phyloP scores from a whole-genome alignment of 2,113 vertebrate genomes.

The Ginglymostoma cirratum region DNA sequence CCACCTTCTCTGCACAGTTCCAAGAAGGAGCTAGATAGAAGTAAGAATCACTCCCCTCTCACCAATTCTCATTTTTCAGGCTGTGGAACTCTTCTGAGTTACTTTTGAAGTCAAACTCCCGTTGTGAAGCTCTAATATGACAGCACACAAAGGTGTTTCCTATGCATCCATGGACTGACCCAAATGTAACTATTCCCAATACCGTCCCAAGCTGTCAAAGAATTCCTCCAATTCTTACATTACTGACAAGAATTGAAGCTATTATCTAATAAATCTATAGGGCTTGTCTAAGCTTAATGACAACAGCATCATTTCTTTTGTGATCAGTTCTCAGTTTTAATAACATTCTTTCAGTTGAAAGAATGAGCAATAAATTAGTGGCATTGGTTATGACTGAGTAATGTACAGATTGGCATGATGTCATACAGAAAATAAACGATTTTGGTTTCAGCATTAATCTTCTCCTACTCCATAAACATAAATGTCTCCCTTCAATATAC shows the following conservation, averaged over 20 bases:
- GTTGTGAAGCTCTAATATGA: background rate
- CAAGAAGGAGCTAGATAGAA: background rate
- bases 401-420: background rate
- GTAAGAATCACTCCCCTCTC: background rate
- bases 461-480: background rate
- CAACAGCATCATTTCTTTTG: background rate
- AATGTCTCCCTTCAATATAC: background rate
- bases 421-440: background rate
- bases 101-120: background rate
- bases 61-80: background rate
- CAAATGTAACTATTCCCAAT: background rate
- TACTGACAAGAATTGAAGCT: background rate
- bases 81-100: background rate
- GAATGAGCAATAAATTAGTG: background rate
- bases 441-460: background rate
- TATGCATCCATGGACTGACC: background rate
- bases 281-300: background rate
- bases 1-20: background rate
- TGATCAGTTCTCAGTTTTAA: background rate
- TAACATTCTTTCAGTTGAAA: background rate
- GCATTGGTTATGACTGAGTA: background rate
- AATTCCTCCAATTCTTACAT: background rate
- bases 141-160: background rate
- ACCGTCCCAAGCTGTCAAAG: background rate
- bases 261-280: background rate